Conservation (phyloP, 2,113 vertebrate species). For the Eretmochelys imbricata region DNA sequence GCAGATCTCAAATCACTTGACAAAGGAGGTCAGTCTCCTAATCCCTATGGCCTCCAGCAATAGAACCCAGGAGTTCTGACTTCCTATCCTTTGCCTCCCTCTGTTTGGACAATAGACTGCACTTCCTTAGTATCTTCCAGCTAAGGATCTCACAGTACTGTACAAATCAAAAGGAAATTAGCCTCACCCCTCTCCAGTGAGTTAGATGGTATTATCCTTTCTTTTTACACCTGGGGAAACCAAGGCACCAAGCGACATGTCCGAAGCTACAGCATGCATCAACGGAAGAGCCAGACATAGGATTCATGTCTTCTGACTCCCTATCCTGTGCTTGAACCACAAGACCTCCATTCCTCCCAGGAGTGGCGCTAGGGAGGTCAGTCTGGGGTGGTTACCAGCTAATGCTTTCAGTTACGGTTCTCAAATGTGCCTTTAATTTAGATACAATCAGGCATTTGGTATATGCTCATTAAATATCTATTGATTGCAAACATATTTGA, state of each 20-base stretch:
- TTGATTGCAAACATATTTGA: slow-evolving; percentile 31
- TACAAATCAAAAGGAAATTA: neutral
- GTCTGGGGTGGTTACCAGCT: no score
- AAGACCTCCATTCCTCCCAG: neutral
- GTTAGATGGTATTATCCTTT: neutral
- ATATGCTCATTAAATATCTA: slow-evolving; percentile 31
- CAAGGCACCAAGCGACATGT: neutral
- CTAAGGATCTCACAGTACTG: neutral
- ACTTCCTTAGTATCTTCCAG: neutral
- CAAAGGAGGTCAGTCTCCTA: neutral
- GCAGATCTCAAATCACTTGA: neutral
- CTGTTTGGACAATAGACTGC: neutral
- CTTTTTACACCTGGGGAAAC: neutral
- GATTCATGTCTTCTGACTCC: neutral
- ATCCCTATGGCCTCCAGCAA: neutral
- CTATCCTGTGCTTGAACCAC: neutral
- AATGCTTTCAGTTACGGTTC: neutral
- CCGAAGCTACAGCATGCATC: neutral
- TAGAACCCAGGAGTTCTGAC: neutral
- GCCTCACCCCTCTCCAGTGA: neutral
- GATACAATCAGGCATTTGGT: neutral
- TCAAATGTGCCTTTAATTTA: neutral
- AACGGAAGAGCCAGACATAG: neutral
- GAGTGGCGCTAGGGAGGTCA: neutral
- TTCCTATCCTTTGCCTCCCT: neutral